Percentiles rank a stretch among this genome's conserved stretches.
Conservation (phyloP, 2,797 vertebrate genomes). For the Zonotrichia albicollis region DNA sequence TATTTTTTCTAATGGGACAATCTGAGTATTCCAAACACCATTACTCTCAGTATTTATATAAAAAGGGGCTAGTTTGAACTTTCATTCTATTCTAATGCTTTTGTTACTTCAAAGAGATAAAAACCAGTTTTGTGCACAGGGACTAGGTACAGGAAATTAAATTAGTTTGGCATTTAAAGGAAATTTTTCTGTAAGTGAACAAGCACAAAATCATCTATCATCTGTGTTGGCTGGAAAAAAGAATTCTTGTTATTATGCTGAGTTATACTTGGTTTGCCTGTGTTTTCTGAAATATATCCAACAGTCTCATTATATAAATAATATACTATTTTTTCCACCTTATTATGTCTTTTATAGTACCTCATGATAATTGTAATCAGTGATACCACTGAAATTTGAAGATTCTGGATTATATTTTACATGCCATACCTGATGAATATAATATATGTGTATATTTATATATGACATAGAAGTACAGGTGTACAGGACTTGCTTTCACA, state of each 20-base stretch:
- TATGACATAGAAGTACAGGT: not conserved
- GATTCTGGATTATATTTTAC: not conserved
- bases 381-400: not conserved
- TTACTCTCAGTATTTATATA: not conserved
- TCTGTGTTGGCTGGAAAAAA: not conserved
- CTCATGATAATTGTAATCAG: not conserved
- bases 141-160: not conserved
- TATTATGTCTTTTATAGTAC: not conserved
- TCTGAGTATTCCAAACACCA: not conserved
- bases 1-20: not conserved
- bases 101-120: not conserved
- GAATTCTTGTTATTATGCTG: not conserved
- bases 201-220: not conserved
- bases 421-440: not conserved
- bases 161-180: slow-evolving; percentile 1
- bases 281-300: not conserved
- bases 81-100: not conserved
- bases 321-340: not conserved
- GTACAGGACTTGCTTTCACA: not conserved
- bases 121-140: not conserved
- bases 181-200: not conserved
- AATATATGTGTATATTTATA: not conserved
- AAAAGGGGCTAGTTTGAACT: not conserved
- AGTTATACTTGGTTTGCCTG: not conserved
- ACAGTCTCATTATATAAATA: not conserved